Conservation (phyloP, 2,113 vertebrate species). For the Petaurus breviceps region DNA sequence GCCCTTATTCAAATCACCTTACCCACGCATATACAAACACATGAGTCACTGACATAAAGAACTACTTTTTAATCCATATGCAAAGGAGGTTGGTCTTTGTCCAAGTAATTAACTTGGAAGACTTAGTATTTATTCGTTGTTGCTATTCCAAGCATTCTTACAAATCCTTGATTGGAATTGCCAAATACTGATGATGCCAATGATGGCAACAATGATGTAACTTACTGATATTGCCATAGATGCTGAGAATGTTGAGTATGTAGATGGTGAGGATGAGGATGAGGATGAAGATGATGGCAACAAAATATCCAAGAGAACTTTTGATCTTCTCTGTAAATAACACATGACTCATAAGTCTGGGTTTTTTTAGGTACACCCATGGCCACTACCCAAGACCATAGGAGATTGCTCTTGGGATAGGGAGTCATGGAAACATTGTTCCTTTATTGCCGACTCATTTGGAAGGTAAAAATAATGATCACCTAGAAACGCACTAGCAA, state of each 20-base stretch:
- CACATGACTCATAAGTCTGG: neutral
- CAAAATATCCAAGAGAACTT: neutral
- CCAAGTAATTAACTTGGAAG: neutral
- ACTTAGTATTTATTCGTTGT: neutral
- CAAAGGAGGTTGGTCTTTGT: neutral
- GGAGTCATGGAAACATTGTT: neutral
- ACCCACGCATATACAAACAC: neutral
- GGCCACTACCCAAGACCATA: neutral
- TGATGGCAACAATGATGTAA: neutral
- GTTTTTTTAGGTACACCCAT: neutral
- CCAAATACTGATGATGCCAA: neutral
- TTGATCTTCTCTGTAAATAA: neutral
- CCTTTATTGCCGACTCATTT: neutral
- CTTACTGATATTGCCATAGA: neutral
- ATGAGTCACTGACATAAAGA: neutral
- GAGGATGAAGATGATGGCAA: neutral
- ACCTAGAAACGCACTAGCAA: neutral
- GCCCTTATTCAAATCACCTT: neutral
- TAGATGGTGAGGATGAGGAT: neutral
- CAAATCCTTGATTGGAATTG: neutral
- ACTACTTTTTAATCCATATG: neutral
- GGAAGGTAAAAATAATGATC: neutral
- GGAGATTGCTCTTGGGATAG: neutral
- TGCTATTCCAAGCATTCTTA: neutral
- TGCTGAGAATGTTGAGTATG: neutral